phyloP scores from a whole-genome alignment of 1,140 invertebrate species.

The Achatina immaculata region DNA sequence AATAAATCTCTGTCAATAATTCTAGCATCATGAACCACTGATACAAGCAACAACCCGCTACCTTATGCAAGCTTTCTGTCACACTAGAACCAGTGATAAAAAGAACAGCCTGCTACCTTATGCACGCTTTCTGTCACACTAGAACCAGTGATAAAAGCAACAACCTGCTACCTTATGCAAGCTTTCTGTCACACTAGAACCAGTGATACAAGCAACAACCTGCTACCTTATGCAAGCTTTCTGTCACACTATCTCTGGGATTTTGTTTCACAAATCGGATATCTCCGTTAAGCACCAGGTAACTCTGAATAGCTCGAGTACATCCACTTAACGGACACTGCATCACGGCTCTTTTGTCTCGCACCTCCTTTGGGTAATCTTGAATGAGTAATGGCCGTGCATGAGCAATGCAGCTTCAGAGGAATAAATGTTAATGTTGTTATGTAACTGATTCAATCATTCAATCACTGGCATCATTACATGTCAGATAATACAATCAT shows the following conservation, averaged over 20 bases:
- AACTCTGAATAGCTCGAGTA: neutral
- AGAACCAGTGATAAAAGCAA: too few relatives aligned
- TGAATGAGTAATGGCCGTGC: neutral
- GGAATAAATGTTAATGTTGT: neutral
- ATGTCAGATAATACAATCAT: too few relatives aligned
- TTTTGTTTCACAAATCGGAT: neutral
- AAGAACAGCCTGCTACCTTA: neutral
- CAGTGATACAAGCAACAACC: too few relatives aligned
- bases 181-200: neutral
- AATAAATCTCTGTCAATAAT: too few relatives aligned
- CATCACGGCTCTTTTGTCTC: constrained; percentile 3
- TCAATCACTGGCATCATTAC: too few relatives aligned
- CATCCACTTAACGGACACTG: neutral
- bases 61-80: too few relatives aligned
- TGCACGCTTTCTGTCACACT: too few relatives aligned
- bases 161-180: neutral
- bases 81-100: too few relatives aligned
- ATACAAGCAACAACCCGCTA: neutral
- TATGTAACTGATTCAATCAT: too few relatives aligned
- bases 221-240: neutral
- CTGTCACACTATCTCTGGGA: neutral
- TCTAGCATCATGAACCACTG: too few relatives aligned
- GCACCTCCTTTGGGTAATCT: neutral
- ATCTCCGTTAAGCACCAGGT: constrained; percentile 23
- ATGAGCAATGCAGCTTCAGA: constrained; percentile 10